These are phyloP conservation scores for Thereva nobilitata DNA, from an alignment of 2,888 invertebrate genomes.

Conservation along the genomic window DNA sequence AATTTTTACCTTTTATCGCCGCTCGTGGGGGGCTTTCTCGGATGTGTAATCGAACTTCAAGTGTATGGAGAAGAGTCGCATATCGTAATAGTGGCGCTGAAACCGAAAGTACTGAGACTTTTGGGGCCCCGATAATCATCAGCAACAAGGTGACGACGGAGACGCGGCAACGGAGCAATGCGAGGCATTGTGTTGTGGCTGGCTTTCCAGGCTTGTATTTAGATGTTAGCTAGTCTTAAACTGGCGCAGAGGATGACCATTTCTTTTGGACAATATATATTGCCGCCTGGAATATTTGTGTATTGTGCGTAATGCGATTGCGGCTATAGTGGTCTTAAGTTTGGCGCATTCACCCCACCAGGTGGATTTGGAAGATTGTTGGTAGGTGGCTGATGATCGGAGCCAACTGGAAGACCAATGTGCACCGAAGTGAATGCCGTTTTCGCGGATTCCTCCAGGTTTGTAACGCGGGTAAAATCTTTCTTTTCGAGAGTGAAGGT, in stretches of 20 bases:
- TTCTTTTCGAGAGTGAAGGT: constrained; percentile 18
- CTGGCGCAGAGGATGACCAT: constrained; percentile 29
- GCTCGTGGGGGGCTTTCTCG: constrained; percentile 27
- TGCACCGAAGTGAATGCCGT: constrained; percentile 19
- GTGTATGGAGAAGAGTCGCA: background rate
- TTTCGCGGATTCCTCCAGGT: constrained; percentile 24
- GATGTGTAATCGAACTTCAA: background rate
- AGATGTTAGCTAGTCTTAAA: background rate
- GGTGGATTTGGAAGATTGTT: background rate
- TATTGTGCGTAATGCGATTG: constrained; percentile 4
- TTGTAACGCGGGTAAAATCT: constrained; percentile 8
- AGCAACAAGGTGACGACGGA: background rate
- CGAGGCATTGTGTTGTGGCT: background rate
- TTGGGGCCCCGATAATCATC: background rate
- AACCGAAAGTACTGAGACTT: constrained; percentile 29
- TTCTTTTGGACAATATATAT: constrained; percentile 33
- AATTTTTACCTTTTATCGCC: constrained; percentile 11
- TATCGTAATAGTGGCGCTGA: constrained; percentile 6
- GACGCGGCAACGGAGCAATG: background rate
- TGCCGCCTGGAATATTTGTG: constrained; percentile 3
- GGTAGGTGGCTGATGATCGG: constrained; percentile 19
- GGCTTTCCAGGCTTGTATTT: background rate
- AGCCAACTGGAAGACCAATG: too few relatives aligned
- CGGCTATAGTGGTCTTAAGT: background rate
- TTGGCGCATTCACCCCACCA: constrained; percentile 20